These are phyloP conservation scores for Cantharis lateralis DNA, from an alignment of 2,888 invertebrate genomes.

Conservation along the genomic window DNA sequence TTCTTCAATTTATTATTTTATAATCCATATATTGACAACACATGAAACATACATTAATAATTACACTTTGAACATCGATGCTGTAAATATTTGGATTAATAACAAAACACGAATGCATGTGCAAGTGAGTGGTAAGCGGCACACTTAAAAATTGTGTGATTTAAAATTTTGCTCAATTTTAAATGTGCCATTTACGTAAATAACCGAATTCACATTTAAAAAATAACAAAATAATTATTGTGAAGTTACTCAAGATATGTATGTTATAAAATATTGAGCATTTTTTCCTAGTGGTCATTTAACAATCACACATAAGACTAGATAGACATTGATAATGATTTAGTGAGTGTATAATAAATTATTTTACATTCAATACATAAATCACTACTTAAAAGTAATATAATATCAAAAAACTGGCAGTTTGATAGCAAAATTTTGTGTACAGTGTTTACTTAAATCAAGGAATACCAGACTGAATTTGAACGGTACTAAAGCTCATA, in stretches of 20 bases:
- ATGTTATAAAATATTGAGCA: slow-evolving; percentile 38
- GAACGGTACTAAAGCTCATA: slow-evolving; percentile 46
- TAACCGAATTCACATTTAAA: slow-evolving; percentile 14
- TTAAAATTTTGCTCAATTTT: slow-evolving; percentile 3
- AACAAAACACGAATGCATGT: slow-evolving; percentile 38
- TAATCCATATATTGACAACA: slow-evolving; percentile 55
- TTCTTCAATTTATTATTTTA: slow-evolving; percentile 39
- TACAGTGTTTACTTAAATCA: slow-evolving; percentile 9
- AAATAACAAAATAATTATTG: slow-evolving; percentile 13
- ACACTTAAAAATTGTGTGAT: slow-evolving; percentile 26
- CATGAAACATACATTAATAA: slow-evolving; percentile 44
- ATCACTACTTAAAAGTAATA: slow-evolving; percentile 11
- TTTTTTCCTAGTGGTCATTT: slow-evolving; percentile 21
- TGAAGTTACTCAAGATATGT: slow-evolving; percentile 37
- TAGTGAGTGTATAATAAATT: slow-evolving; percentile 5
- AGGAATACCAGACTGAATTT: slow-evolving; percentile 25
- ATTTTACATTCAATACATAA: slow-evolving; percentile 18
- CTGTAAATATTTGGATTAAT: slow-evolving; percentile 54
- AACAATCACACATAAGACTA: slow-evolving; percentile 28
- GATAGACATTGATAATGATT: slow-evolving; percentile 16
- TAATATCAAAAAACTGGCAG: slow-evolving; percentile 24
- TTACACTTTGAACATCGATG: slow-evolving; percentile 43
- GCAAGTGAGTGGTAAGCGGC: slow-evolving; percentile 28
- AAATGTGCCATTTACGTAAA: slow-evolving; percentile 32
- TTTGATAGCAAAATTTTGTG: slow-evolving; percentile 9